These are phyloP conservation scores for Bufo gargarizans DNA, from an alignment of 2,113 vertebrate species.

Conservation along the genomic window DNA sequence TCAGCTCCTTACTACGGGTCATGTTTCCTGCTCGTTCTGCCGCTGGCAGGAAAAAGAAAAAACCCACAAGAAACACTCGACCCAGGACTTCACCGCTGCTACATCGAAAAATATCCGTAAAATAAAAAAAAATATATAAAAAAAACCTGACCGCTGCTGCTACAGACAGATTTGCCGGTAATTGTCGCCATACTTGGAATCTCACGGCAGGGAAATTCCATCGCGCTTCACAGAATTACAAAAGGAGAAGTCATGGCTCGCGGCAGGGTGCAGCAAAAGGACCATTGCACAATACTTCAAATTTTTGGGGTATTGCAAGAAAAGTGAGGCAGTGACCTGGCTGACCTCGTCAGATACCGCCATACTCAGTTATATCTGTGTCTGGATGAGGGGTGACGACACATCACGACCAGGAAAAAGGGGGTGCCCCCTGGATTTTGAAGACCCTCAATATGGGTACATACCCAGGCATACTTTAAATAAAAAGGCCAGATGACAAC, in stretches of 20 bases:
- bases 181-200: neutral
- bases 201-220: neutral
- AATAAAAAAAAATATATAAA: neutral
- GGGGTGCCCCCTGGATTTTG: no score
- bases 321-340: no score
- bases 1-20: conserved; percentile 59
- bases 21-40: conserved; percentile 62
- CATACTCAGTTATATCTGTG: no score
- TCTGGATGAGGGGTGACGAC: no score
- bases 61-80: neutral
- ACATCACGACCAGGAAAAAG: no score
- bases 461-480: no score
- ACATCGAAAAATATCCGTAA: no score
- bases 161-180: no score
- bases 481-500: no score
- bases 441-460: no score
- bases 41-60: conserved; percentile 61
- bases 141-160: neutral
- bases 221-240: neutral
- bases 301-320: neutral
- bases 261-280: neutral
- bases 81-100: no score
- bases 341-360: no score
- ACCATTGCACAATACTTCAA: neutral
- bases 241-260: conserved; percentile 3